Conservation (phyloP, 2,113 vertebrate genomes). For the Patagioenas fasciata region DNA sequence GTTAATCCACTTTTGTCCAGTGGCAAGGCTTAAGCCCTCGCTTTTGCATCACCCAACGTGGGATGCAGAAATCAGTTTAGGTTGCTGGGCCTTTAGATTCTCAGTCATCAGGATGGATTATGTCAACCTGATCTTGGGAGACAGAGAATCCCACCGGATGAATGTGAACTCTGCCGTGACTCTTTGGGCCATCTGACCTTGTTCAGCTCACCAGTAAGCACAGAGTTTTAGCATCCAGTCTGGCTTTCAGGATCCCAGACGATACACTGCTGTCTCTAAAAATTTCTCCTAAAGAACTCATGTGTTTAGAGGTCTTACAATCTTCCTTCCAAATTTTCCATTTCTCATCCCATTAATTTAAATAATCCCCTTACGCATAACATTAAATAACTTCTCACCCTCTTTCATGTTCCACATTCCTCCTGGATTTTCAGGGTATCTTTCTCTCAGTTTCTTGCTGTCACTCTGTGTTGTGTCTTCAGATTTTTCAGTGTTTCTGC, state of each 20-base stretch:
- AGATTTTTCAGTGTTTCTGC: not conserved
- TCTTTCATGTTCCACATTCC: not conserved
- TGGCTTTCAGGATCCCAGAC: not conserved
- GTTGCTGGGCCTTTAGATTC: not conserved
- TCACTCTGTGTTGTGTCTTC: not conserved
- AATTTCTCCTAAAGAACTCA: not conserved
- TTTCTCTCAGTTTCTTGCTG: not conserved
- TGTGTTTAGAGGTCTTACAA: not conserved
- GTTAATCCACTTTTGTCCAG: not conserved
- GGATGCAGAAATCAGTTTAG: not conserved
- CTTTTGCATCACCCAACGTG: not conserved
- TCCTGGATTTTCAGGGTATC: not conserved
- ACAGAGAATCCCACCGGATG: not conserved
- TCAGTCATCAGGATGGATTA: not conserved
- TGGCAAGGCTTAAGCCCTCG: not conserved
- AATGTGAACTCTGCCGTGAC: not conserved
- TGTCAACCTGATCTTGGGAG: not conserved
- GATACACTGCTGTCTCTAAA: fast-evolving
- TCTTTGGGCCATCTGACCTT: not conserved
- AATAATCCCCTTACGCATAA: fast-evolving
- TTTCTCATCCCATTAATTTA: not conserved
- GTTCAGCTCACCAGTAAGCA: not conserved
- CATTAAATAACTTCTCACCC: fast-evolving
- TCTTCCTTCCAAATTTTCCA: not conserved
- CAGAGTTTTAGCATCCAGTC: not conserved